phyloP scores from a whole-genome alignment of 1,140 invertebrate species.

The Ganaspis sp. region DNA sequence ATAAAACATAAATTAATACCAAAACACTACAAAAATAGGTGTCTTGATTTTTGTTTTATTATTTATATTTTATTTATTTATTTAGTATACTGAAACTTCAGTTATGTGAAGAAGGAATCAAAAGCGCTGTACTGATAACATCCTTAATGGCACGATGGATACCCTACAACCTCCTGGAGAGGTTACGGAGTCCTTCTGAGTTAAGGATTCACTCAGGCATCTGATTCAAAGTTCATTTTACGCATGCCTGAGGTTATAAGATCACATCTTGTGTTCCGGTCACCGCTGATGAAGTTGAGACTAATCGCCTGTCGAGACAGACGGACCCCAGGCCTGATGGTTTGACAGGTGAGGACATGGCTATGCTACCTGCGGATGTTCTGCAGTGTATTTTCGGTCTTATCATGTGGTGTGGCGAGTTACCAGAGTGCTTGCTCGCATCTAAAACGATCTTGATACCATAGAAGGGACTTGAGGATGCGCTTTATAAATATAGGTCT shows the following conservation, averaged over 20 bases:
- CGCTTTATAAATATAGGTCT: slow-evolving; percentile 62
- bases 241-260: neutral
- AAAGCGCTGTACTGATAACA: neutral
- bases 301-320: neutral
- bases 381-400: slow-evolving; percentile 36
- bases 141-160: neutral
- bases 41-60: too few relatives aligned
- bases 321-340: slow-evolving; percentile 44
- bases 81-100: neutral
- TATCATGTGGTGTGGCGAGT: slow-evolving; percentile 8
- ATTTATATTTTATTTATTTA: too few relatives aligned
- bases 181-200: slow-evolving; percentile 33
- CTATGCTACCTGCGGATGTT: neutral
- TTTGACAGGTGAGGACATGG: neutral
- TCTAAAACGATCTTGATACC: slow-evolving; percentile 51
- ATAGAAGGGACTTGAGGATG: slow-evolving; percentile 53
- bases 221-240: neutral
- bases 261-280: slow-evolving; percentile 9
- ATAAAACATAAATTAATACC: too few relatives aligned
- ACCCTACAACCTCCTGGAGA: neutral
- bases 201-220: neutral
- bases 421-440: slow-evolving; percentile 34
- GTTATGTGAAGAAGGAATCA: neutral
- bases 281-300: neutral
- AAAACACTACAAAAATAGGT: too few relatives aligned